Evolutionary conservation across 1,140 invertebrate species (phyloP), one percentile per base, ranked within the genome.

Genomic region (Ceratitis capitata): DNA sequence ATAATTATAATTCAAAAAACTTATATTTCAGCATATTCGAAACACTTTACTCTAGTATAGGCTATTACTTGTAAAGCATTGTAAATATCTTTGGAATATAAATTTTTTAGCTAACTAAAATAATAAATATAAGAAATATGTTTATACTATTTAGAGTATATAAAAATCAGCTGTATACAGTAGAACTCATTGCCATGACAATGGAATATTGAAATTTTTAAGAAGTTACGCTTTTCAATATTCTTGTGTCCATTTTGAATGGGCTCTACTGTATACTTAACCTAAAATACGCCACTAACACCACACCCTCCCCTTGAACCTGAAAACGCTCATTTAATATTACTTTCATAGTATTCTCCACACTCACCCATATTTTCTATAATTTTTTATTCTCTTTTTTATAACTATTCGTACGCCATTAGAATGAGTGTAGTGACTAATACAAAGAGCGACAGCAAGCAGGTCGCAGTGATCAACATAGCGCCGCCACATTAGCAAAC

Each of bases 391-490:
- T 83, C 53, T 49, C 29, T 51, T 32, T 53, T 83, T 83, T 83
- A 32, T 83, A n/a, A n/a, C n/a, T n/a, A n/a, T n/a, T n/a, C n/a
- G 82, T 83, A 29, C 16, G 1, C 45, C 12, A 26, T 83, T 51
- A 83, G 49, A 83, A 83, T 83, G 42, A 83, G 47, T 45, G 42
- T 51, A 83, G 82, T 83, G 35, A 51, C 82, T 83, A 83, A 83
- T 83, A n/a, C 82, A 32, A 49, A 83, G 26, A 83, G 49, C 82
- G 82, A 83, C 47, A 83, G 29, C 82, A 49, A 49, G 47, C 45
- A 83, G 82, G 49, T 83, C 45, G 49, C 82, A 83, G 82, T 51
- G 47, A 26, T 53, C 47, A 83, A 32, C 82, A 53, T 51, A 83
- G 49, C 45, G 82, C 26, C 45, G 82, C 26, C 82, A 19, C 69